Evolutionary conservation across 30 jellyfish, hydroid and myxozoan genomes (phyloP).

Genomic region (Aurelia sp.): DNA sequence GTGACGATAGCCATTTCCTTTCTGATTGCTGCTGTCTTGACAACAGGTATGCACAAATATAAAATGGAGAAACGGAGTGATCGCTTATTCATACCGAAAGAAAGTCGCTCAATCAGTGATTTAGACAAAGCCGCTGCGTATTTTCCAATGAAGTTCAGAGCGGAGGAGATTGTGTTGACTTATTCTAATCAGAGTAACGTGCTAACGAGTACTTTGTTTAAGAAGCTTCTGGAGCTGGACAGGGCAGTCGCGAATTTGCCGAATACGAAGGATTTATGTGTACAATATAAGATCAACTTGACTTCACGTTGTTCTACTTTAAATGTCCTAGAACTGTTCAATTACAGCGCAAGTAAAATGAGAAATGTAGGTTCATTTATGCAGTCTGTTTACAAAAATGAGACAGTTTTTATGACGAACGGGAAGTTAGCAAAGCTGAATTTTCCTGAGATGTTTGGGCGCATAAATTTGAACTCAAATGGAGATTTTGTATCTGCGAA

Average conservation of each 20-base stretch:
- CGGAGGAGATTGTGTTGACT: constrained; percentile 75
- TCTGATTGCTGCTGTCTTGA: constrained; percentile 56
- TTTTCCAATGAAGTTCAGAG: constrained; percentile 65
- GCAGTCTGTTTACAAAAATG: constrained; percentile 50
- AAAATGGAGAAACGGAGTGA: constrained; percentile 81
- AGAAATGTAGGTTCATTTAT: constrained; percentile 33
- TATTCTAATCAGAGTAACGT: constrained; percentile 11
- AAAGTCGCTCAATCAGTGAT: constrained; percentile 80
- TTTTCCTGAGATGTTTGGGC: constrained; percentile 75
- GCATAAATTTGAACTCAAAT: constrained; percentile 20
- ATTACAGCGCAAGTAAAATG: constrained; percentile 33
- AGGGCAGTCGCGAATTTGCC: constrained; percentile 18
- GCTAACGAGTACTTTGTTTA: constrained; percentile 56
- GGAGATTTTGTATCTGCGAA: constrained; percentile 73
- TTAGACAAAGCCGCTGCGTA: constrained; percentile 68
- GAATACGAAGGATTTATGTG: constrained; percentile 58
- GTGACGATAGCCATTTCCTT: constrained; percentile 42
- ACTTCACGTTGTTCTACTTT: constrained; percentile 15
- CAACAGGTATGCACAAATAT: constrained; percentile 67
- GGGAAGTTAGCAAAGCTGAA: constrained; percentile 64
- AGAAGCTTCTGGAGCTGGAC: constrained; percentile 60
- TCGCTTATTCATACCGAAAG: constrained; percentile 80
- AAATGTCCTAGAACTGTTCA: constrained; percentile 67
- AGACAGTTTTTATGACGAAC: constrained; percentile 46
- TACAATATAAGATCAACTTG: constrained; percentile 26